Evolutionary conservation across 2,797 vertebrate genomes (phyloP).

Genomic region (Microcaecilia unicolor): DNA sequence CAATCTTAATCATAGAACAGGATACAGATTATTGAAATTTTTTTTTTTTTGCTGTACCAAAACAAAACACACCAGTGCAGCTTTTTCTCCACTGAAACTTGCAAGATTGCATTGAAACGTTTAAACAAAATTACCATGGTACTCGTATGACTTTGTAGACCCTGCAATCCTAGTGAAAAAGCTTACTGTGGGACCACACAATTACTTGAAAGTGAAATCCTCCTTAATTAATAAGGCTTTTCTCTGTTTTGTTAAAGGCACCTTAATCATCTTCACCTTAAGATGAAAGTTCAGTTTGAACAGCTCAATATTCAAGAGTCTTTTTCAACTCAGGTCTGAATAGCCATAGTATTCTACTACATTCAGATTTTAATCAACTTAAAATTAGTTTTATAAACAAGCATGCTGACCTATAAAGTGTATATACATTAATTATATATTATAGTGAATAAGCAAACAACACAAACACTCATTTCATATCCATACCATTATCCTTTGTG

Average conservation of each 20-base stretch:
- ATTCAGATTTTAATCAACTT: constrained; percentile 63
- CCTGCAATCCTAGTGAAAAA: constrained; percentile 48
- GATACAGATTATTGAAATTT: no score
- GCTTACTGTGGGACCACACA: no score
- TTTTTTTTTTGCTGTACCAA: constrained; percentile 15
- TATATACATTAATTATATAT: constrained; percentile 61
- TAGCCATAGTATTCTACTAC: constrained; percentile 57
- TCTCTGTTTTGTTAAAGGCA: constrained; percentile 46
- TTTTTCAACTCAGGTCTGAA: constrained; percentile 62
- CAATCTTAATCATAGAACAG: no score
- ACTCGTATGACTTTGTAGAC: no score
- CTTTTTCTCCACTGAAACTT: constrained; percentile 12
- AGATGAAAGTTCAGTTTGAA: constrained; percentile 38
- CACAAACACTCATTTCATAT: constrained; percentile 53
- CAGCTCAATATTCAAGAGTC: constrained; percentile 42
- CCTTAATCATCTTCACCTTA: constrained; percentile 55
- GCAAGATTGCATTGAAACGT: constrained; percentile 31
- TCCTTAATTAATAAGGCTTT: constrained; percentile 59
- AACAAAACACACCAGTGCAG: constrained; percentile 13
- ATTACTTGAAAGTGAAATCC: no score
- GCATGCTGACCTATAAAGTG: constrained; percentile 55
- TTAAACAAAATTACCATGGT: no score
- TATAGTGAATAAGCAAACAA: constrained; percentile 55
- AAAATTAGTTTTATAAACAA: constrained; percentile 60
- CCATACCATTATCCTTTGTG: constrained; percentile 47